Conservation (phyloP, 2,113 vertebrate genomes). For the Rhombomys opimus region DNA sequence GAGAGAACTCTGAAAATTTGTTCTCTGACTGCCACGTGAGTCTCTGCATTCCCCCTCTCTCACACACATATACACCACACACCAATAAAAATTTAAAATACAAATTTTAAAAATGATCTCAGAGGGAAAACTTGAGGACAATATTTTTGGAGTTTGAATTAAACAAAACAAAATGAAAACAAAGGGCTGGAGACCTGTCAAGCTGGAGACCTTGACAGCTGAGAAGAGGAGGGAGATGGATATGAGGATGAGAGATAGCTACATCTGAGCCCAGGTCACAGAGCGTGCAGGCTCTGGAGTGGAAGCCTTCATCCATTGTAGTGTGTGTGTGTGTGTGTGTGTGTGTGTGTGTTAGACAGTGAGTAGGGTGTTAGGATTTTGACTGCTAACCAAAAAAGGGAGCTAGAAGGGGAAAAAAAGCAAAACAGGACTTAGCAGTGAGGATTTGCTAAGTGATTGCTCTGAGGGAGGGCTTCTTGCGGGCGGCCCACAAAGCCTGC, state of each 20-base stretch:
- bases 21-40: background rate
- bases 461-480: too few relatives aligned
- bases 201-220: background rate
- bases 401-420: background rate
- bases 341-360: background rate
- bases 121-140: background rate
- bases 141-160: background rate
- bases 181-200: background rate
- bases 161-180: background rate
- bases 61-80: background rate
- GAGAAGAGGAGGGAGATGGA: background rate
- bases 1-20: background rate
- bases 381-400: background rate
- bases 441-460: too few relatives aligned
- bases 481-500: background rate
- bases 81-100: background rate
- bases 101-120: background rate
- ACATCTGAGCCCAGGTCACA: background rate
- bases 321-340: background rate
- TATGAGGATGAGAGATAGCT: background rate
- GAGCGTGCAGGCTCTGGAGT: too few relatives aligned
- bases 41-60: background rate
- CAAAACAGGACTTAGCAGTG: background rate
- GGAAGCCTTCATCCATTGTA: background rate
- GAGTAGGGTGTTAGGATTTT: background rate